A percentile compares a stretch with the other conserved stretches of the same genome.
phyloP scores from a whole-genome alignment of 2,113 vertebrate genomes.

The Anolis carolinensis region DNA sequence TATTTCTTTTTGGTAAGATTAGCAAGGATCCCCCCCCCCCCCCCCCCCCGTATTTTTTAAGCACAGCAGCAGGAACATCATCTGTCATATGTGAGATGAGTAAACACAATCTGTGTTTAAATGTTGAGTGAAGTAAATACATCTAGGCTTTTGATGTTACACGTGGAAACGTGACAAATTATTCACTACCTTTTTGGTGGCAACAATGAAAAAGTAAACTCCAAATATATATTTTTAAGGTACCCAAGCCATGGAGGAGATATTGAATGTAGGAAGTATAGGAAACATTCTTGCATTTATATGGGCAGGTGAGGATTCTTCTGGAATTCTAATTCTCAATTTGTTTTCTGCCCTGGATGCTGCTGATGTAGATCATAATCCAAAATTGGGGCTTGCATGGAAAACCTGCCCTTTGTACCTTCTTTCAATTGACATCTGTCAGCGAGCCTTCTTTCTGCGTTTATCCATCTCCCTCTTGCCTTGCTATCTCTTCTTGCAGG shows the following conservation, averaged over 20 bases:
- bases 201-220: too few species aligned
- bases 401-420: accelerated
- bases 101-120: too few species aligned
- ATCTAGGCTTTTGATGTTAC: too few species aligned
- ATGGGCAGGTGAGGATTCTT: not conserved
- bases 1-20: too few species aligned
- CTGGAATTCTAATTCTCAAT: not conserved
- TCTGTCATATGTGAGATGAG: too few species aligned
- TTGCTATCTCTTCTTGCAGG: not conserved
- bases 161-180: too few species aligned
- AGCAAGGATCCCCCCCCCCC: too few species aligned
- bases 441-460: not conserved
- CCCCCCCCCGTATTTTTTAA: too few species aligned
- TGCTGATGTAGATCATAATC: not conserved
- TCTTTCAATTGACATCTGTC: not conserved
- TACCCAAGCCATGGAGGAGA: not conserved
- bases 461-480: not conserved
- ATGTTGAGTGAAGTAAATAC: too few species aligned
- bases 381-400: not conserved
- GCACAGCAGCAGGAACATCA: too few species aligned
- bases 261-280: not conserved
- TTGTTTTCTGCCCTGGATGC: not conserved
- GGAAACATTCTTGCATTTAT: not conserved
- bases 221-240: not conserved
- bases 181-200: too few species aligned